phyloP scores from a whole-genome alignment of 2,113 vertebrate genomes.

The Atherinomorus stipes region DNA sequence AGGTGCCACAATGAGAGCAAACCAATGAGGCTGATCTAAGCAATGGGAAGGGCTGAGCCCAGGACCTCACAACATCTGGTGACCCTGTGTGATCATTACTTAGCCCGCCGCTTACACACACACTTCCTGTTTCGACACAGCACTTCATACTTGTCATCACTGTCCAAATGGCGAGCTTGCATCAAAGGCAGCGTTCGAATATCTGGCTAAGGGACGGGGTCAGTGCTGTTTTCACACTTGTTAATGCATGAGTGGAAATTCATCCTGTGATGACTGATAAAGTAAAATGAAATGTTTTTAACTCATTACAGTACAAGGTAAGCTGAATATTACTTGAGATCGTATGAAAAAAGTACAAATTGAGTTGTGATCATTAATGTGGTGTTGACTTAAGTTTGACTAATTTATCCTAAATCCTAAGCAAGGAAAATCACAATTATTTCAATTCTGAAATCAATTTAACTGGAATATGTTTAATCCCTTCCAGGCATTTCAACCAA shows the following conservation, averaged over 20 bases:
- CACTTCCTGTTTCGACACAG: slow-evolving; percentile 74
- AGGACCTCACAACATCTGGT: slow-evolving; percentile 84
- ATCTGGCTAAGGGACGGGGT: slow-evolving; percentile 59
- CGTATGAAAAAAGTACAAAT: neutral
- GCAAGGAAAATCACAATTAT: neutral
- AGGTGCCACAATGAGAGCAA: slow-evolving; percentile 79
- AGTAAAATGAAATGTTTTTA: slow-evolving; percentile 48
- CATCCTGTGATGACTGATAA: slow-evolving; percentile 59
- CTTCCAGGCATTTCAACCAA: neutral
- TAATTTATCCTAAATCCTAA: neutral
- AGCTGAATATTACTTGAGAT: slow-evolving; percentile 9
- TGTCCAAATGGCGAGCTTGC: slow-evolving; percentile 67
- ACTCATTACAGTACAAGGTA: slow-evolving; percentile 17
- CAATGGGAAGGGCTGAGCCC: slow-evolving; percentile 74
- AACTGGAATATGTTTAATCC: slow-evolving; percentile 9
- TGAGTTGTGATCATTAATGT: neutral
- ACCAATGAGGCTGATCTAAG: slow-evolving; percentile 85
- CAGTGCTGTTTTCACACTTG: slow-evolving; percentile 55
- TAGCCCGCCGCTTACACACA: slow-evolving; percentile 65
- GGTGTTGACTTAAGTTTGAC: neutral
- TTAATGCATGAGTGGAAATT: slow-evolving; percentile 52
- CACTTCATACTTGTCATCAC: slow-evolving; percentile 75
- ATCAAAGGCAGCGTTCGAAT: slow-evolving; percentile 72
- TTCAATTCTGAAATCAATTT: neutral
- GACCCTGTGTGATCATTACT: slow-evolving; percentile 84